Conservation (phyloP, 1,140 invertebrate genomes). For the Muscidifurax raptorellus region DNA sequence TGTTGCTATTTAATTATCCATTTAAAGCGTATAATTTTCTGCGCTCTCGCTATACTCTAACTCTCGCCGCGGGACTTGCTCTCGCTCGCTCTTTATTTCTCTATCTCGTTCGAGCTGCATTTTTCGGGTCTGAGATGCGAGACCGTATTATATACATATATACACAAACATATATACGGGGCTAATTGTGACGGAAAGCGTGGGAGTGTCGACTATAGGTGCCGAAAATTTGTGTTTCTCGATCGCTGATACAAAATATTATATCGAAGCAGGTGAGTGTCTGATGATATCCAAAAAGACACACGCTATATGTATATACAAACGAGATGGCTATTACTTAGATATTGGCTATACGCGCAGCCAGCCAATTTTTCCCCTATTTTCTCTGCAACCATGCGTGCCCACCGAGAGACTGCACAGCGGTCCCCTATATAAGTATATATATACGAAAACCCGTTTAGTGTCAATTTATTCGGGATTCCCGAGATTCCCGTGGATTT, state of each 20-base stretch:
- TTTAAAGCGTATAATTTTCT: constrained; percentile 76
- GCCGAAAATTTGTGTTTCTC: constrained; percentile 5
- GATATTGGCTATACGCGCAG: constrained; percentile 37
- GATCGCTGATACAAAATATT: neutral
- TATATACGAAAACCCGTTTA: constrained; percentile 65
- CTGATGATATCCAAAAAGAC: no score
- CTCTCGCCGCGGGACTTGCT: neutral
- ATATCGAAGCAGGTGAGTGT: no score
- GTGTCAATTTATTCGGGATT: constrained; percentile 74
- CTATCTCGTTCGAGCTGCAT: neutral
- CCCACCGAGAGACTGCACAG: neutral
- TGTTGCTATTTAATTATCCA: constrained; percentile 77
- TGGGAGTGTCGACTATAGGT: constrained; percentile 11
- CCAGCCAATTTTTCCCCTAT: constrained; percentile 3
- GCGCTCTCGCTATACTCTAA: constrained; percentile 58
- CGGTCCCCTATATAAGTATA: constrained; percentile 50
- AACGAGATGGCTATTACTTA: constrained; percentile 21
- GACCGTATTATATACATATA: no score
- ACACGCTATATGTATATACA: neutral
- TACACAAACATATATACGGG: no score
- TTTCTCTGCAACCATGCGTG: neutral
- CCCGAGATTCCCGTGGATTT: constrained; percentile 68
- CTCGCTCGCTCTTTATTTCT: constrained; percentile 36
- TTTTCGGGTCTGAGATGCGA: neutral
- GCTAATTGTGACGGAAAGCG: constrained; percentile 55